Conservation (phyloP, 2,797 vertebrate genomes). For the Cottoperca gobio region DNA sequence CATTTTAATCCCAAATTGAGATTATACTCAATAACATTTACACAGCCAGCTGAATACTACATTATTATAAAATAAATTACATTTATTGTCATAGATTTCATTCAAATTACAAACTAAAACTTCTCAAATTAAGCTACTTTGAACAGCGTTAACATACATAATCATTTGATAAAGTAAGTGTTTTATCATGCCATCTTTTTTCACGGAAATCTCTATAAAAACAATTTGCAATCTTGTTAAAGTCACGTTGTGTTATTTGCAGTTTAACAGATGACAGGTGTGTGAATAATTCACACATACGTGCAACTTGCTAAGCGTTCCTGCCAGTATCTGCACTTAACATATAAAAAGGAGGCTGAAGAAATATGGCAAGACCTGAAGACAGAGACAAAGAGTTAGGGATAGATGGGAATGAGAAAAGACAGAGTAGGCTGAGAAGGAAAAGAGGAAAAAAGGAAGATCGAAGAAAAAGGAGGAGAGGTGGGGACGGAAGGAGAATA, state of each 20-base stretch:
- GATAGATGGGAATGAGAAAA: not conserved
- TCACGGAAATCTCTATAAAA: not conserved
- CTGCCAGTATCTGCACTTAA: not conserved
- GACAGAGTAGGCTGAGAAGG: not conserved
- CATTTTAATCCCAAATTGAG: not conserved
- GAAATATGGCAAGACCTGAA: not conserved
- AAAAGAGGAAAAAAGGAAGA: not conserved
- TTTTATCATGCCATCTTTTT: not conserved
- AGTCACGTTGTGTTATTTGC: not conserved
- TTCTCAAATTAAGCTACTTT: not conserved
- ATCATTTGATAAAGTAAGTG: not conserved
- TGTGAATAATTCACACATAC: not conserved
- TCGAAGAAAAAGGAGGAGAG: not conserved
- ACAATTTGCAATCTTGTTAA: not conserved
- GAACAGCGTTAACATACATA: not conserved
- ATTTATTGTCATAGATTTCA: not conserved
- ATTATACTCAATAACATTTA: not conserved
- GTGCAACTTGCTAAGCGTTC: not conserved
- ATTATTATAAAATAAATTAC: not conserved
- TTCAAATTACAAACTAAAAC: not conserved
- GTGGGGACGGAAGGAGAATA: not conserved
- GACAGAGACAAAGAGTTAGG: not conserved
- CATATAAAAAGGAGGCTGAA: not conserved
- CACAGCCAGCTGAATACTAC: not conserved
- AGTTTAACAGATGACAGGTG: not conserved